Percentiles rank a stretch among this genome's conserved stretches.
Evolutionary conservation across 1,140 invertebrate species (phyloP).

Genomic region (Atopsyche davidsoni): DNA sequence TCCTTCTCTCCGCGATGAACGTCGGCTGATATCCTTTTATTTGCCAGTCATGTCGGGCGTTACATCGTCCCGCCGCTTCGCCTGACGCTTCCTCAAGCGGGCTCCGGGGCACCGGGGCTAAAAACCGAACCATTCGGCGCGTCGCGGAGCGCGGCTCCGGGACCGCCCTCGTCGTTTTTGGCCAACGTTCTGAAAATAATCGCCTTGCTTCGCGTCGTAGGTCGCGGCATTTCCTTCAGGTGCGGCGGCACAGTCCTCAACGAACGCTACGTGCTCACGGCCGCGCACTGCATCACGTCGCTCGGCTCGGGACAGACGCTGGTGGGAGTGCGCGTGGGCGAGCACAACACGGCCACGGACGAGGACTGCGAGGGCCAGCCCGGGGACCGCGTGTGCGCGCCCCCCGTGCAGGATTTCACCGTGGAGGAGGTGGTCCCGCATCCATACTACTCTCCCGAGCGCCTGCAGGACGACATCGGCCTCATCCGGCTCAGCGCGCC

Average conservation of each 20-base stretch:
- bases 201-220: no score
- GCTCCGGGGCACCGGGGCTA: background rate
- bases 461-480: conserved; percentile 55
- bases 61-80: no score
- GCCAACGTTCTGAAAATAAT: background rate
- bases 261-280: conserved; percentile 60
- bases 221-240: conserved; percentile 42
- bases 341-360: conserved; percentile 52
- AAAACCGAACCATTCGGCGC: background rate
- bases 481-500: conserved; percentile 50
- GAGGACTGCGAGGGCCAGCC: conserved; percentile 53
- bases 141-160: background rate
- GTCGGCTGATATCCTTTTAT: no score
- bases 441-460: conserved; percentile 44
- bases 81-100: no score
- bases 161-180: background rate
- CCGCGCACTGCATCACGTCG: conserved; percentile 60
- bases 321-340: conserved; percentile 54
- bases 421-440: conserved; percentile 52
- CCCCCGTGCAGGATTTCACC: conserved; percentile 52
- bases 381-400: conserved; percentile 47
- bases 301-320: conserved; percentile 36
- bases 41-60: no score
- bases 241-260: conserved; percentile 64
- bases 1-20: no score